Evolutionary conservation across 2,113 vertebrate species (phyloP), one percentile per base, ranked within the genome.

Genomic region (Lipotes vexillifer): DNA sequence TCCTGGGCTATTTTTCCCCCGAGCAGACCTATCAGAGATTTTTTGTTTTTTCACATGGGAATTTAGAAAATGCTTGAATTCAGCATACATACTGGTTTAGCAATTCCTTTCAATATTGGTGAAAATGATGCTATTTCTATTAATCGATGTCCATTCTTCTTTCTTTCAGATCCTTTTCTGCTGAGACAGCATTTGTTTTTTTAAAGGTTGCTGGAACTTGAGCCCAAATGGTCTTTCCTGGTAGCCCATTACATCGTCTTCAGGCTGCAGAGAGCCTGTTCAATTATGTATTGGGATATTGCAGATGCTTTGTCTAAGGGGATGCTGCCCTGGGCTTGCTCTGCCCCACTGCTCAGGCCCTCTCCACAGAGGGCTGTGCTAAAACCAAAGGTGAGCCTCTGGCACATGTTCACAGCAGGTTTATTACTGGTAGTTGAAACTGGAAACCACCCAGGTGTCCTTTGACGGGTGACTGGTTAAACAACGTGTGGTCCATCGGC

Each of bases 201-300:
- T 46, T 69, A 36, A 88, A 89, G 74, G 87, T 84, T 88, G 61
- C 78, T 74, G 90, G 82, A 46, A 65, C 55, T 59, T 11, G n/a
- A 80, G 68, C 61, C 82, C 92, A 74, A 25, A 93, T 13, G 33
- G 36, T 61, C 86, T 94, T 96, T 97, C 91, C 92, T n/a, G 65
- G 82, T 59, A 94, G 84, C 91, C 57, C 78, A 13, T 81, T 55
- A n/a, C 44, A 0, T 1, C 2, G 23, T 69, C 38, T 92, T 52
- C 78, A 44, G 65, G 68, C 29, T 59, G 25, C 44, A 23, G 46
- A 93, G 33, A 95, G 78, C 87, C 78, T 78, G 36, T 78, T 97
- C 27, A 66, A 74, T 94, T 72, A 83, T 75, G 87, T 4, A 63
- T 84, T 1, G 46, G 72, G 61, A 23, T 10, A 25, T 4, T 55